phyloP scores from a whole-genome alignment of 2,113 vertebrate species.

The Cervus canadensis region DNA sequence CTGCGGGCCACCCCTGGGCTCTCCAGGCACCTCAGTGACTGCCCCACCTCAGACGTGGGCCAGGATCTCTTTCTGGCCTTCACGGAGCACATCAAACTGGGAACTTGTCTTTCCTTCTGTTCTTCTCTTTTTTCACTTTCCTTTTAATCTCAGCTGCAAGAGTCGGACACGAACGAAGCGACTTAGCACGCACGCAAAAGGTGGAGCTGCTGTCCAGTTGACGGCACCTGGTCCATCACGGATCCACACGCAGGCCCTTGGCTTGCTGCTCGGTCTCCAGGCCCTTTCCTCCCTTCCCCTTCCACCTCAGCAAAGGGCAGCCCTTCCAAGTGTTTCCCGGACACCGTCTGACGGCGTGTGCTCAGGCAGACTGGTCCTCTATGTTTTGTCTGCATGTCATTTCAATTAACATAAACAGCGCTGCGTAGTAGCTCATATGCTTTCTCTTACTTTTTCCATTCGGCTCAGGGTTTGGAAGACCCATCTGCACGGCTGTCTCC shows the following conservation, averaged over 20 bases:
- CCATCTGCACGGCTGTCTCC: background rate
- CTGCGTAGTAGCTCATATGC: background rate
- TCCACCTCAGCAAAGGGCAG: background rate
- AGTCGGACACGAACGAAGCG: accelerated
- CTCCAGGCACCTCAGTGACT: background rate
- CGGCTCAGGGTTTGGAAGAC: background rate
- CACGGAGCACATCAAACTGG: accelerated
- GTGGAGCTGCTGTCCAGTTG: accelerated
- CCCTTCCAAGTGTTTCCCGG: accelerated
- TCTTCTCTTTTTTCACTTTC: background rate
- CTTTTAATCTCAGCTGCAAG: background rate
- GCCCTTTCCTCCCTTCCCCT: too few relatives aligned
- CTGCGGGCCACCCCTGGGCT: background rate
- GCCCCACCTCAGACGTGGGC: background rate
- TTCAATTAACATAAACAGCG: background rate
- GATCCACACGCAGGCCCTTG: accelerated
- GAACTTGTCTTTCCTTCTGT: background rate
- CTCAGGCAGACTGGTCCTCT: background rate
- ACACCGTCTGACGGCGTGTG: accelerated
- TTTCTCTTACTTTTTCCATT: background rate
- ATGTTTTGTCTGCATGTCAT: background rate
- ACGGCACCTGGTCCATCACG: accelerated
- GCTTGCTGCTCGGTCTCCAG: accelerated
- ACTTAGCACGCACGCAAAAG: background rate
- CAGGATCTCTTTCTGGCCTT: background rate